Base-by-base conservation (phyloP, 1,140 invertebrate genomes). In the Chlorops oryzae region DNA sequence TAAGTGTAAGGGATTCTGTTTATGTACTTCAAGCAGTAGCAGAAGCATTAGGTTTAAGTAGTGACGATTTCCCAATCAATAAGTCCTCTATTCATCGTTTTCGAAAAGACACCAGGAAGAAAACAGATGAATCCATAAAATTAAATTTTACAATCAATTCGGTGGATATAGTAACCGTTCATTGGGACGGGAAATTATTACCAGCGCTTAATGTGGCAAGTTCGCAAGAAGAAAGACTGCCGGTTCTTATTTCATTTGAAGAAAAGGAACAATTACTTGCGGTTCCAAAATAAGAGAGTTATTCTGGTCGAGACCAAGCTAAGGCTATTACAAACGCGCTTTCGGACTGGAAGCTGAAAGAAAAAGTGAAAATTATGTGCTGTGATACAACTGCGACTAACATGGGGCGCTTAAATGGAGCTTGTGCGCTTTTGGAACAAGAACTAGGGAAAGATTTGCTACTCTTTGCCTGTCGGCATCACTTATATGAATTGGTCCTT, bases 321-420 rank as follows among this genome's bases (percentile, higher is more conserved):
- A 13, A 50, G 12, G 40, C 48, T 35, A 23, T 45, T 51, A 44
- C 41, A 41, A 39, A 49, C n/a, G 51, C 51, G 13, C 23, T 48
- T 24, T 22, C 24, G 3, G 34, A 38, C 22, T 38, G 46, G 35
- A 24, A 47, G 5, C 34, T 35, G 15, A 35, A 38, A 17, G 40
- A 54, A 13, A 49, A 54, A 43, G 45, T 48, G 40, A 45, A 53
- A 27, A 48, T 53, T 32, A 39, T 54, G 15, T 54, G 41, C 37
- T 48, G 39, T 47, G 44, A 52, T 50, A 42, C 48, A 42, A 50
- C 40, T 41, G 39, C n/a, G n/a, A n/a, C n/a, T 21, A 52, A 52
- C 20, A 52, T 23, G 42, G 50, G 50, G 13, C 45, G 45, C 10
- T 24, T 47, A 4, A 47, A 47, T 38, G 35, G 15, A n/a, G 32